phyloP scores from a whole-genome alignment of 2,113 vertebrate genomes.

The Trochalopteron elliotii region DNA sequence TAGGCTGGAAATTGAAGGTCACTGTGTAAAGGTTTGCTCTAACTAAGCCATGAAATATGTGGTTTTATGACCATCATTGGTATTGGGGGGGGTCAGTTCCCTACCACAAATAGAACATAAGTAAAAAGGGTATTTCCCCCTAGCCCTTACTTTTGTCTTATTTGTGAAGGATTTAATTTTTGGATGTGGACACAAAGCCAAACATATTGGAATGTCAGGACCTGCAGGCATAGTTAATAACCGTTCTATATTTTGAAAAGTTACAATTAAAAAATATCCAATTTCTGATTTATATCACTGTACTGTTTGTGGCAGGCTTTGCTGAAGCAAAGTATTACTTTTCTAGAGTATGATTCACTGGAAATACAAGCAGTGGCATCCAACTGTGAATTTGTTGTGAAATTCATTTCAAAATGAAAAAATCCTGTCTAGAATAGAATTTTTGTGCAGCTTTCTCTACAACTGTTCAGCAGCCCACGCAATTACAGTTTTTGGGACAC shows the following conservation, averaged over 20 bases:
- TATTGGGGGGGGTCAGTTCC: background rate
- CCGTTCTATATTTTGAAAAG: constrained; percentile 20
- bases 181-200: background rate
- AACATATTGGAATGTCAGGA: constrained; percentile 9
- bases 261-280: constrained; percentile 26
- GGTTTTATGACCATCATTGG: background rate
- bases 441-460: constrained; percentile 44
- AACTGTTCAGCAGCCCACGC: constrained; percentile 26
- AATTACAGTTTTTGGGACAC: constrained; percentile 51
- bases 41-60: background rate
- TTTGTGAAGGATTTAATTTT: constrained; percentile 6
- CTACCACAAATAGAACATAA: background rate
- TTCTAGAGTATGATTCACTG: constrained; percentile 45
- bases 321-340: constrained; percentile 39
- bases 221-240: constrained; percentile 17
- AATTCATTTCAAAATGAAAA: constrained; percentile 56
- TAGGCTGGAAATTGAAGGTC: background rate
- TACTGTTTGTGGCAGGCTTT: constrained; percentile 27
- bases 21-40: background rate
- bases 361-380: constrained; percentile 41
- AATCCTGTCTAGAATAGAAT: constrained; percentile 54
- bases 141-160: background rate
- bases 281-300: constrained; percentile 49
- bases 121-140: background rate
- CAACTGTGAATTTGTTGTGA: constrained; percentile 63